Base-by-base conservation (phyloP, 2,113 vertebrate genomes). In the Percina caprodes region DNA sequence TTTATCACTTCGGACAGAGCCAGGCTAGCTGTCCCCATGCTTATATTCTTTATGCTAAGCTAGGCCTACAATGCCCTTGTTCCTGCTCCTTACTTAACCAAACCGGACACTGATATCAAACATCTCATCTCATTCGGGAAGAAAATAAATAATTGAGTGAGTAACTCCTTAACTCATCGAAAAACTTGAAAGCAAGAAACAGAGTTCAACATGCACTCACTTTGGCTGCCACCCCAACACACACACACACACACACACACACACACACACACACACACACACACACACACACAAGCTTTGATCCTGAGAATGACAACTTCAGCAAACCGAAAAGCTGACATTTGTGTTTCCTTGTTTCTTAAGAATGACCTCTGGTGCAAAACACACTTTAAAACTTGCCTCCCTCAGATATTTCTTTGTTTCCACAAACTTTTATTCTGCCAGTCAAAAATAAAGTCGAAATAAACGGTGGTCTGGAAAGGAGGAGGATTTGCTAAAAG, bases 401-500 rank as follows among this genome's bases (percentile, higher is more conserved):
- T 79, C 69, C 19, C 59, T 82, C 71, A 46, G 55, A 74, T 72
- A 86, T 79, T 69, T 69, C 76, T 88, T 78, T 72, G 82, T 84
- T 65, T 79, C 45, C 66, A 33, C 0, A 3, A 74, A 90, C 80
- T 85, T 91, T 78, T 66, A 79, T 79, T 85, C 83, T 77, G 78
- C 21, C 49, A 42, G 65, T 66, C 60, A 78, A 88, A 90, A 90
- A 88, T 69, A 86, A 84, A 80, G 83, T 80, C 24, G 1, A 55
- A 46, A 54, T 88, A 88, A 91, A 82, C 55, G 9, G 71, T 74
- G 76, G 84, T 82, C 78, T 86, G 75, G 78, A 72, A 86, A 81
- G 55, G 73, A 60, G 63, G 71, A 71, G 86, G 82, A 87, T 91
- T 91, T 88, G 73, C 83, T 79, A 73, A 86, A 92, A 91, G 90